Evolutionary conservation across 2,113 vertebrate genomes (phyloP).

Genomic region (Siphamia tubifer): DNA sequence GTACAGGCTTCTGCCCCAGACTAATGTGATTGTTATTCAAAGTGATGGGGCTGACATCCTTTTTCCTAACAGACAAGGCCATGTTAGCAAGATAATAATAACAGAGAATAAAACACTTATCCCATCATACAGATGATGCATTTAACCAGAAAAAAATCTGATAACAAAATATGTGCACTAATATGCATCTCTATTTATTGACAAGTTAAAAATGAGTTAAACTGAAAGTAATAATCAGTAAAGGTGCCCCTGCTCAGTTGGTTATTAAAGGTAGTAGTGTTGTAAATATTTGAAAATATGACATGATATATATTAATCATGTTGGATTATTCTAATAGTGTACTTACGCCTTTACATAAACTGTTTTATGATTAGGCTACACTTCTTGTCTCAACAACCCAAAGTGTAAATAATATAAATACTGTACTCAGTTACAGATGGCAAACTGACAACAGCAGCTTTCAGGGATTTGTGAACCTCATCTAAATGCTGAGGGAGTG

Average conservation of each 20-base stretch:
- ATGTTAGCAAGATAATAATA: constrained; percentile 5
- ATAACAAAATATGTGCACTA: not conserved
- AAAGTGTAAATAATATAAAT: not conserved
- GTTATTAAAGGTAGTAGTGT: not conserved
- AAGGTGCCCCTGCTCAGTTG: too few relatives aligned
- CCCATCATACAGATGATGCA: not conserved
- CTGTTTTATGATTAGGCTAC: not conserved
- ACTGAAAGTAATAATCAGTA: too few relatives aligned
- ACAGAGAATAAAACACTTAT: not conserved
- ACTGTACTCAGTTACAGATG: not conserved
- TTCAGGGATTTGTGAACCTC: constrained; percentile 2
- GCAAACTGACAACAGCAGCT: constrained; percentile 15
- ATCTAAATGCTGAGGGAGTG: not conserved
- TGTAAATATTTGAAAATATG: not conserved
- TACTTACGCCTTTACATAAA: not conserved
- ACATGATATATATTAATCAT: not conserved
- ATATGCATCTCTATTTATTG: too few relatives aligned
- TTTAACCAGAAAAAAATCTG: not conserved
- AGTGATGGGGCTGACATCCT: constrained; percentile 32
- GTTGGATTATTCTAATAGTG: not conserved
- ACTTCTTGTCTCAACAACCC: not conserved
- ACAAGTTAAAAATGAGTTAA: too few relatives aligned
- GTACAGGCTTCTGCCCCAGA: not conserved
- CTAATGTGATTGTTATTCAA: constrained; percentile 38
- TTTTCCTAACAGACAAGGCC: constrained; percentile 20